Percentiles rank a stretch among this genome's conserved stretches.
Conservation (phyloP, 1,140 invertebrate genomes). For the Achroia grisella region DNA sequence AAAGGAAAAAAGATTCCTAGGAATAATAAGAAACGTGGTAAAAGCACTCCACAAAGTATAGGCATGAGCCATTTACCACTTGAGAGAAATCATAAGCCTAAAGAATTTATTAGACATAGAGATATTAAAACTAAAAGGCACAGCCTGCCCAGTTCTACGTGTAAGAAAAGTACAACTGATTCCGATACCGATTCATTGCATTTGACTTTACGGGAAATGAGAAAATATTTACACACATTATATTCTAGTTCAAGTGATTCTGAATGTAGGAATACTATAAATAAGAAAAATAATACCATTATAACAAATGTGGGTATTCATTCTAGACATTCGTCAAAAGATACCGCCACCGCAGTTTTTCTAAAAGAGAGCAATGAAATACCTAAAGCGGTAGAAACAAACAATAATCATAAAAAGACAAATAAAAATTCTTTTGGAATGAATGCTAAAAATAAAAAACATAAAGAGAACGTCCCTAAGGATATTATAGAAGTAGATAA, state of each 20-base stretch:
- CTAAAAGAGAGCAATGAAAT: constrained; percentile 50
- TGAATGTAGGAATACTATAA: constrained; percentile 49
- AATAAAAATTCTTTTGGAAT: constrained; percentile 78
- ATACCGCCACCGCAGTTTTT: constrained; percentile 34
- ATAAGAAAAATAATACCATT: constrained; percentile 59
- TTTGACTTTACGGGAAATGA: constrained; percentile 89
- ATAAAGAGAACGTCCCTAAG: constrained; percentile 74
- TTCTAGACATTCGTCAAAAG: constrained; percentile 30
- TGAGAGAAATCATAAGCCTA: constrained; percentile 66
- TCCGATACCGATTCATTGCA: constrained; percentile 82
- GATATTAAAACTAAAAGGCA: constrained; percentile 61
- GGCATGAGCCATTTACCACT: constrained; percentile 33
- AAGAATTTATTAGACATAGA: constrained; percentile 43
- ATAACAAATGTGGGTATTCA: constrained; percentile 61
- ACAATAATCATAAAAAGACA: constrained; percentile 74
- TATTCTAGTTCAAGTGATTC: constrained; percentile 82
- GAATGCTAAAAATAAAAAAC: constrained; percentile 79
- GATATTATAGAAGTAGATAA: constrained; percentile 44
- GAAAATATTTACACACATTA: constrained; percentile 85
- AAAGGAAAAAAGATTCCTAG: constrained; percentile 72
- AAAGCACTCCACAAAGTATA: constrained; percentile 71
- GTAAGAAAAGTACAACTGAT: constrained; percentile 68
- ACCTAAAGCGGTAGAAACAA: constrained; percentile 40
- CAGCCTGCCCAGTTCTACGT: constrained; percentile 72
- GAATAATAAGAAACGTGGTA: constrained; percentile 76